A percentile compares a stretch with the other conserved stretches of the same genome.
Conservation (phyloP, 1,140 invertebrate genomes). For the Theocolax elegans region DNA sequence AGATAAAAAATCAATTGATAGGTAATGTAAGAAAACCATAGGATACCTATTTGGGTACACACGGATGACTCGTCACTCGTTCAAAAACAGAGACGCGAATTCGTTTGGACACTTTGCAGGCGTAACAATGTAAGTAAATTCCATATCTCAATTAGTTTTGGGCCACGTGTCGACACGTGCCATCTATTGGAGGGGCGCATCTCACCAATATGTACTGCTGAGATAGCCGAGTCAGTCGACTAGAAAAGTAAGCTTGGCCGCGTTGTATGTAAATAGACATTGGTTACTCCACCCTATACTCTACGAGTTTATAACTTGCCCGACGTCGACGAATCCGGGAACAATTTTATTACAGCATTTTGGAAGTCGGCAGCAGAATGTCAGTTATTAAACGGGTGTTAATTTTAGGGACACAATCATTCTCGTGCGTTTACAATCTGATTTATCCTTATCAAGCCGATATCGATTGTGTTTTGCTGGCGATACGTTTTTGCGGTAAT, state of each 20-base stretch:
- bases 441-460: no score
- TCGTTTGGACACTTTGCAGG: slow-evolving; percentile 50
- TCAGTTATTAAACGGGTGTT: not conserved
- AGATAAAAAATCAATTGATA: no score
- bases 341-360: not conserved
- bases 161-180: slow-evolving; percentile 62
- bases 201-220: not conserved
- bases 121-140: slow-evolving; percentile 1
- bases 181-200: not conserved
- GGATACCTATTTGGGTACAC: no score
- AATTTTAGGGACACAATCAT: no score
- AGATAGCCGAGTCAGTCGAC: not conserved
- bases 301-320: not conserved
- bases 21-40: no score
- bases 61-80: not conserved
- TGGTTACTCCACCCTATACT: not conserved
- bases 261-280: not conserved
- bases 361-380: not conserved
- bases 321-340: not conserved
- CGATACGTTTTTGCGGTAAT: no score
- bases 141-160: slow-evolving; percentile 66
- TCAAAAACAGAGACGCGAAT: slow-evolving; percentile 39
- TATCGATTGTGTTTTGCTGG: no score
- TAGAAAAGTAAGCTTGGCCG: not conserved
- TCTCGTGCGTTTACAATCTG: no score